Evolutionary conservation across 2,113 vertebrate species (phyloP), one percentile per base, ranked within the genome.

Genomic region (Oncorhynchus tshawytscha): DNA sequence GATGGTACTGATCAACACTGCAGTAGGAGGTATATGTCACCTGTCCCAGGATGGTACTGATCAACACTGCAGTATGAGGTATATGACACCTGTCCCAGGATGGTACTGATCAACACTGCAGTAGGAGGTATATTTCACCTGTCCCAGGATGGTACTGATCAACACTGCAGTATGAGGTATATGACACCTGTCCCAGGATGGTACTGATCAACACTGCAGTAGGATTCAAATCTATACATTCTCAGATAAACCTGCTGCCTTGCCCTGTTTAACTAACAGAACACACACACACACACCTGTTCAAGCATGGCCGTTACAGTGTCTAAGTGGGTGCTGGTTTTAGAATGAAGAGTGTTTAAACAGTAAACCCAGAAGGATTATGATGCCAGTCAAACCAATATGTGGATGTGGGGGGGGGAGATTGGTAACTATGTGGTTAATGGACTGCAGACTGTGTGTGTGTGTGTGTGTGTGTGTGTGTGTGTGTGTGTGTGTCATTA

Each of bases 171-270:
- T 31, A 31, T 4, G 29, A 31, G 29, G 29, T 31, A 31, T 31
- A 31, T 31, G 4, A 5, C 29, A 31, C 4, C 0, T 5, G 29
- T 31, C 29, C 29, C 29, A 31, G 29, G 29, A 31, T 31, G 83
- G 87, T 89, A n/a, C n/a, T n/a, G n/a, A n/a, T n/a, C 85, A 94
- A 92, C 86, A 89, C 67, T 70, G 25, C 25, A 66, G 85, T 83
- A 77, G 25, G 84, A 93, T 91, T 91, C 89, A 91, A 89, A 92
- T 91, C 92, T 92, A 90, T 89, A 92, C 91, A 90, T 93, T 84
- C 88, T 82, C 89, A 82, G 82, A 88, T 84, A 76, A 90, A 93
- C 90, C 90, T 91, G 92, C 89, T 27, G 87, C 88, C 84, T 88
- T 85, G 83, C 88, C 88, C 89, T 90, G 88, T 77, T 85, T 76